Percentiles rank a stretch among this genome's conserved stretches.
Evolutionary conservation across 2,113 vertebrate genomes (phyloP).

Genomic region (Mirounga angustirostris): DNA sequence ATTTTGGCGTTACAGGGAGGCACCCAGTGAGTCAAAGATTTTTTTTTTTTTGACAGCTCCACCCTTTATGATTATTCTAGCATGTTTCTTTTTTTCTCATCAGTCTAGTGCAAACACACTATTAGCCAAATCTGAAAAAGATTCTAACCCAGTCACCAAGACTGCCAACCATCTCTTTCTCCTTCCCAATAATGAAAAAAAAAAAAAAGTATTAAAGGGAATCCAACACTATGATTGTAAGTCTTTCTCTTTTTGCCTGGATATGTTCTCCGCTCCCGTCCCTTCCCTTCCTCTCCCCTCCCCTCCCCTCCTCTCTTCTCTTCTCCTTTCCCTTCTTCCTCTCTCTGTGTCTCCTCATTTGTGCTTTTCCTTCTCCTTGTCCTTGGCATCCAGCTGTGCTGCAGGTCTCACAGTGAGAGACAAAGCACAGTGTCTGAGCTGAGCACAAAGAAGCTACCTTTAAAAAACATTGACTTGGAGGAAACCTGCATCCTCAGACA

Average conservation of each 20-base stretch:
- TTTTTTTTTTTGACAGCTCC: constrained; percentile 84
- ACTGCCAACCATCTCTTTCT: constrained; percentile 56
- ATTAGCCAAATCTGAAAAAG: constrained; percentile 74
- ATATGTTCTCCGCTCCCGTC: background rate
- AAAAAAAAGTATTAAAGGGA: background rate
- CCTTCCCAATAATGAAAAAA: background rate
- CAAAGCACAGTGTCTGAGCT: constrained; percentile 73
- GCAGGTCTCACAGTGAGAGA: constrained; percentile 66
- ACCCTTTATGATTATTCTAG: constrained; percentile 87
- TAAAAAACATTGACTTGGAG: constrained; percentile 68
- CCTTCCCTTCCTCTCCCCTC: too few species aligned
- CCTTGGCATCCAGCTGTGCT: constrained; percentile 37
- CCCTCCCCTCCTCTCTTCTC: background rate
- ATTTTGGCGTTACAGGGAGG: constrained; percentile 85
- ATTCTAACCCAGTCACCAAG: constrained; percentile 68
- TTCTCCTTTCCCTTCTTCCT: background rate
- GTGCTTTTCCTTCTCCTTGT: background rate
- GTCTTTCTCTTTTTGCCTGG: constrained; percentile 18
- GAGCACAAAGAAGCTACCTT: constrained; percentile 78
- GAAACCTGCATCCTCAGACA: constrained; percentile 41
- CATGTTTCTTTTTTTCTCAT: constrained; percentile 80
- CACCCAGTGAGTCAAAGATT: constrained; percentile 88
- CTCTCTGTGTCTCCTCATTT: background rate
- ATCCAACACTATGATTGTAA: background rate
- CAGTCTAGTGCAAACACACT: constrained; percentile 81